A percentile compares a stretch with the other conserved stretches of the same genome.
Conservation (phyloP, 2,888 invertebrate species). For the Dynastes hyllus region DNA sequence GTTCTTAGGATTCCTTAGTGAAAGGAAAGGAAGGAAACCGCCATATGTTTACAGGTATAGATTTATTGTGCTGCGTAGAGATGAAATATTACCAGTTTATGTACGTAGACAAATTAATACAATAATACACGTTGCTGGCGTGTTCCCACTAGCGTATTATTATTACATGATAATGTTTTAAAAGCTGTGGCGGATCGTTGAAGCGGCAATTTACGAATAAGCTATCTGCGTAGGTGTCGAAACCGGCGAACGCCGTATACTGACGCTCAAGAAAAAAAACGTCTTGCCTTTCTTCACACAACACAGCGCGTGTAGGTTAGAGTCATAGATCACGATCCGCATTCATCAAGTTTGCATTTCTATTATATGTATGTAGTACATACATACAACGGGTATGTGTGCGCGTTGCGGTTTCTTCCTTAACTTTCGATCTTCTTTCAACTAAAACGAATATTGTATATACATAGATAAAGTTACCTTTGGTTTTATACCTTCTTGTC, state of each 20-base stretch:
- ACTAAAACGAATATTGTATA: neutral
- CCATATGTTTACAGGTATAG: constrained; percentile 1
- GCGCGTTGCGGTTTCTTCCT: constrained; percentile 16
- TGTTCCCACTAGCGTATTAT: constrained; percentile 47
- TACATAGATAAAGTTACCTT: constrained; percentile 17
- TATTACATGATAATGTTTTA: constrained; percentile 50
- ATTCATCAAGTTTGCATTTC: constrained; percentile 52
- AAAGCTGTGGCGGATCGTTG: constrained; percentile 40
- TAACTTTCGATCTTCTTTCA: constrained; percentile 3
- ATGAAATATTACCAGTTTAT: constrained; percentile 36
- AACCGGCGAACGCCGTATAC: constrained; percentile 31
- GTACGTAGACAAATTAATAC: constrained; percentile 50
- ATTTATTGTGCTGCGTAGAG: constrained; percentile 26
- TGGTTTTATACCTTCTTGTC: constrained; percentile 6
- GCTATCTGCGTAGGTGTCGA: constrained; percentile 25
- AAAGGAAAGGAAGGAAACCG: constrained; percentile 11
- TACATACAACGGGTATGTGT: neutral
- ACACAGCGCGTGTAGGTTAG: constrained; percentile 30
- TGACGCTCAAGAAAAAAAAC: constrained; percentile 16
- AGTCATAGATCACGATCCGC: constrained; percentile 48
- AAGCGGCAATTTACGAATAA: constrained; percentile 43
- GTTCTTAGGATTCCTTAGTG: neutral
- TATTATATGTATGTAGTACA: constrained; percentile 32
- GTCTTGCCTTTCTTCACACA: constrained; percentile 31
- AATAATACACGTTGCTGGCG: constrained; percentile 47